Conservation (phyloP, 2,113 vertebrate genomes). For the Clarias macrocephalus region DNA sequence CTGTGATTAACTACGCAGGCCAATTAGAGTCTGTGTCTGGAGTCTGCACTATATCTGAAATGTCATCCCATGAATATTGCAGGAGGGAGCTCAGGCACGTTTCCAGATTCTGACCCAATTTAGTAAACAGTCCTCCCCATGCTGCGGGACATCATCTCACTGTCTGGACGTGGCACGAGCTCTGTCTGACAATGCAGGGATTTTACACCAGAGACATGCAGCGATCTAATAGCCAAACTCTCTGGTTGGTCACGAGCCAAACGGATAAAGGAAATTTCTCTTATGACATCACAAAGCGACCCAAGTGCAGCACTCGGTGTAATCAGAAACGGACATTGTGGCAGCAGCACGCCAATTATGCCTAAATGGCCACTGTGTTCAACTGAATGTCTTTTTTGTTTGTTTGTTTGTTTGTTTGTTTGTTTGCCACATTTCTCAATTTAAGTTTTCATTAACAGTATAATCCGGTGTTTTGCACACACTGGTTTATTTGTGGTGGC, state of each 20-base stretch:
- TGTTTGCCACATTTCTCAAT: constrained; percentile 45
- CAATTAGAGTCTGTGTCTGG: constrained; percentile 59
- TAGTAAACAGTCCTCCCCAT: constrained; percentile 55
- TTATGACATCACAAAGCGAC: constrained; percentile 19
- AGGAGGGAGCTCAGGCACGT: constrained; percentile 46
- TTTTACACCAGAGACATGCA: constrained; percentile 11
- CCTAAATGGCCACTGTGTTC: constrained; percentile 40
- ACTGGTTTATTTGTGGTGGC: no score
- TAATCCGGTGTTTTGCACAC: no score
- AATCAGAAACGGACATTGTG: constrained; percentile 49
- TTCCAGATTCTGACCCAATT: constrained; percentile 60
- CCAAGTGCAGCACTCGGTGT: background rate
- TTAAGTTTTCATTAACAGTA: no score
- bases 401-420: background rate
- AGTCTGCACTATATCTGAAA: constrained; percentile 55
- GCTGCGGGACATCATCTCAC: constrained; percentile 37
- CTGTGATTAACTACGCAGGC: constrained; percentile 54
- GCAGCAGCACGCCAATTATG: constrained; percentile 47
- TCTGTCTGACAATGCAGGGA: constrained; percentile 21
- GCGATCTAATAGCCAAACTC: constrained; percentile 1
- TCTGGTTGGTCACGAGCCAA: background rate
- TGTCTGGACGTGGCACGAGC: constrained; percentile 32
- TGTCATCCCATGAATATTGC: constrained; percentile 62
- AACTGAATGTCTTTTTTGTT: constrained; percentile 47
- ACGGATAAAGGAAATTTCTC: constrained; percentile 21